phyloP scores from a whole-genome alignment of 1,140 invertebrate genomes.

The Heliothis virescens region DNA sequence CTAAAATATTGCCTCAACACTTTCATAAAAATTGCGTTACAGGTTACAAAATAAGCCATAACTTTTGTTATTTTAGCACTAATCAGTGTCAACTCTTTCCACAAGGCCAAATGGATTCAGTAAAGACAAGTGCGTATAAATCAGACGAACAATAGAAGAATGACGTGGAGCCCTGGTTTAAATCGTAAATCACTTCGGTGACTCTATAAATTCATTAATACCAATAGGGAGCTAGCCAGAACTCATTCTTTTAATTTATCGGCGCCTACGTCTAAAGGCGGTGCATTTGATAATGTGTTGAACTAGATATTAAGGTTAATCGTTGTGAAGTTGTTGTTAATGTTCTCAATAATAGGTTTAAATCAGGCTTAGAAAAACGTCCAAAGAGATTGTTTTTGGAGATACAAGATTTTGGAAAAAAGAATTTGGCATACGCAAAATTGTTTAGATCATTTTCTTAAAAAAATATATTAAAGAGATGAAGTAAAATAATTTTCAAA shows the following conservation, averaged over 20 bases:
- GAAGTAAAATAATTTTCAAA: too few species aligned
- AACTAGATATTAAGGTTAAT: slow-evolving; percentile 10
- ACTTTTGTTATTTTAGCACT: too few species aligned
- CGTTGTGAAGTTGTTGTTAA: neutral
- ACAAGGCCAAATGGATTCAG: too few species aligned
- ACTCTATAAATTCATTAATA: slow-evolving; percentile 45
- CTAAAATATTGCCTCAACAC: neutral
- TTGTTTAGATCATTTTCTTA: too few species aligned
- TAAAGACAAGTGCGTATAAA: slow-evolving; percentile 11
- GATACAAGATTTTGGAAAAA: too few species aligned
- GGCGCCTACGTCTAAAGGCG: neutral
- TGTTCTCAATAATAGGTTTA: neutral
- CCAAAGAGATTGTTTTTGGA: too few species aligned
- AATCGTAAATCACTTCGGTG: slow-evolving; percentile 14
- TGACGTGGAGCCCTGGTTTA: neutral
- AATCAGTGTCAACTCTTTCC: too few species aligned
- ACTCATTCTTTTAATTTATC: slow-evolving; percentile 45
- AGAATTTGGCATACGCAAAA: too few species aligned
- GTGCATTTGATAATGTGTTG: slow-evolving; percentile 17
- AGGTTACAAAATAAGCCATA: neutral
- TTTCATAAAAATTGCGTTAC: neutral
- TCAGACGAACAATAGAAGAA: neutral
- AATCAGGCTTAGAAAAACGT: too few species aligned
- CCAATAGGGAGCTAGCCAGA: slow-evolving; percentile 19
- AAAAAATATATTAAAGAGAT: too few species aligned